Evolutionary conservation across 2,888 invertebrate genomes (phyloP).

Genomic region (Andrena marginata): DNA sequence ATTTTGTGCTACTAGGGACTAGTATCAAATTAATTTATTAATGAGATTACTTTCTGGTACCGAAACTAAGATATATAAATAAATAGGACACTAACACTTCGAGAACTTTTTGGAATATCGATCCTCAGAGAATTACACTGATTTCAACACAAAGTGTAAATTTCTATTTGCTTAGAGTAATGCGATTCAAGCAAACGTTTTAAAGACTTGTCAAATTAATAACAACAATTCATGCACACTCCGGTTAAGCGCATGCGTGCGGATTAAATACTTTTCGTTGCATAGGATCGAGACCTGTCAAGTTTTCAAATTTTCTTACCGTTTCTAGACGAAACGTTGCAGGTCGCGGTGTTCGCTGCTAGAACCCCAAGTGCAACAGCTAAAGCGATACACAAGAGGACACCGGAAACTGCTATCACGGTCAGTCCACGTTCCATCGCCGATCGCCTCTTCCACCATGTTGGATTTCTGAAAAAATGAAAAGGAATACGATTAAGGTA

Average conservation of each 20-base stretch:
- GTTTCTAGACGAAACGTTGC: slow-evolving; percentile 63
- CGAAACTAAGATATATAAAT: too few relatives aligned
- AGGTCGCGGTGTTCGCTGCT: slow-evolving; percentile 73
- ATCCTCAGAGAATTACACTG: too few relatives aligned
- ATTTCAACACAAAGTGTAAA: too few relatives aligned
- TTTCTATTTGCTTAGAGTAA: too few relatives aligned
- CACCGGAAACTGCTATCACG: slow-evolving; percentile 87
- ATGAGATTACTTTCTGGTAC: too few relatives aligned
- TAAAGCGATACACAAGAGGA: slow-evolving; percentile 88
- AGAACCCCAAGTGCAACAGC: slow-evolving; percentile 86
- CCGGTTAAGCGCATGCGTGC: neutral
- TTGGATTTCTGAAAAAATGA: slow-evolving; percentile 89
- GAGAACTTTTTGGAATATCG: too few relatives aligned
- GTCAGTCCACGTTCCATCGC: slow-evolving; percentile 90
- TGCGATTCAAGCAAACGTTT: too few relatives aligned
- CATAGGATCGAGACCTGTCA: neutral
- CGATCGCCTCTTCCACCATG: slow-evolving; percentile 93
- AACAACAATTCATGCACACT: neutral
- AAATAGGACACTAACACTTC: too few relatives aligned
- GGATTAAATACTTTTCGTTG: neutral
- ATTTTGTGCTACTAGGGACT: too few relatives aligned
- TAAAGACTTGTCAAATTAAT: too few relatives aligned
- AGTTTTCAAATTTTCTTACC: slow-evolving; percentile 70
- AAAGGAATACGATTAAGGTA: neutral
- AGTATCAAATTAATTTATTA: too few relatives aligned